Base-by-base conservation (phyloP, 30 jellyfish, hydroid and myxozoan species). In the Rhopilema esculentum region DNA sequence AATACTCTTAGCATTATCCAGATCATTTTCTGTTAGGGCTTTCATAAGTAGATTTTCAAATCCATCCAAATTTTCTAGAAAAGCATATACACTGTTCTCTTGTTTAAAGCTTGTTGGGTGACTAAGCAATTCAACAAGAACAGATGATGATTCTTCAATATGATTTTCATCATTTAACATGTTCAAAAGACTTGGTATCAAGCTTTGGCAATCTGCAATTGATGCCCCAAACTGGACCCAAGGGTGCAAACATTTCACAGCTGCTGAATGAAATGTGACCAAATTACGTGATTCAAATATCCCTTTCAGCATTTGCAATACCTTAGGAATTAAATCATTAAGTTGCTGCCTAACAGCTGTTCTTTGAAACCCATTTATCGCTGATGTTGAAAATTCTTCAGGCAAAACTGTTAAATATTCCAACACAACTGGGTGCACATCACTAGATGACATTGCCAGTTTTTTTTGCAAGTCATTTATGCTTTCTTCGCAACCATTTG, bases 171-270 rank as follows among this genome's bases (percentile, higher is more conserved):
- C 66, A 52, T 66, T 63, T 4, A 92, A 51, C 72, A 71, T 80
- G 48, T 49, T 33, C 69, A 92, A 80, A 18, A 92, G 71, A 16
- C 73, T 32, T 30, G 96, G 94, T 51, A 86, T 4, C 79, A 92
- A 16, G 27, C 49, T 62, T 28, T 66, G 77, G 50, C 93, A 77
- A 66, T 92, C 96, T 16, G 62, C 64, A 62, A 86, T 66, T 4
- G 98, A 87, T 27, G 91, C 84, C 20, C 98, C 98, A 86, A 92
- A 92, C 80, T 81, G 91, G n/a, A 92, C 72, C 98, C 98, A 92
- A 25, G 96, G 70, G 26, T 32, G 33, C 32, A 85, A 29, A 66
- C 98, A 86, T 49, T 68, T 72, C 74, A 92, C 27, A 17, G 94
- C 49, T 1, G 84, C 84, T 7, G 76, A 32, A 49, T 75, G 75